phyloP scores from a whole-genome alignment of 2,113 vertebrate genomes.

The Naja naja region DNA sequence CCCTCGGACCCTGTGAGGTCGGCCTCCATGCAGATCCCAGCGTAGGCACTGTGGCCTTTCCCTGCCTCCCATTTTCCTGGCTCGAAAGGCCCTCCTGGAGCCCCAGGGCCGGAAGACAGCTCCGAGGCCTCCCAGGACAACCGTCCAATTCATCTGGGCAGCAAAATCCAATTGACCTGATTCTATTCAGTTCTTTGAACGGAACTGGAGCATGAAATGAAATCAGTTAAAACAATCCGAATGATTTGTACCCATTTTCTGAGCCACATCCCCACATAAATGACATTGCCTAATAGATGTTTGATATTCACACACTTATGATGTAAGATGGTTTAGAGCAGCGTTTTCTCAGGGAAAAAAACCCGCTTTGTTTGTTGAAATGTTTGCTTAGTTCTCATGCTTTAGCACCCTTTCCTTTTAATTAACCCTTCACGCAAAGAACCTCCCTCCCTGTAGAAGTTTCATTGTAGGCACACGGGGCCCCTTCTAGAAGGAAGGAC shows the following conservation, averaged over 20 bases:
- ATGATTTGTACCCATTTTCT: background rate
- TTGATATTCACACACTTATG: background rate
- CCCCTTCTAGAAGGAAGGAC: background rate
- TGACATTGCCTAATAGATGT: background rate
- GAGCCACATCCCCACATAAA: background rate
- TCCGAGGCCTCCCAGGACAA: background rate
- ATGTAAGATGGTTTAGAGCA: background rate
- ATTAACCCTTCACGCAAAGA: background rate
- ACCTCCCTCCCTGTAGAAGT: background rate
- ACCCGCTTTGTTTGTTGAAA: background rate
- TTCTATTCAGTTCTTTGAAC: background rate
- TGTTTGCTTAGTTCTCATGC: background rate
- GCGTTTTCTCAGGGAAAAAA: background rate
- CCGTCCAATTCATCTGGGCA: background rate
- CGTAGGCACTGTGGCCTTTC: background rate
- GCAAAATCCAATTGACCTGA: background rate
- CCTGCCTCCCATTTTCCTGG: background rate
- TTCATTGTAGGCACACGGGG: background rate
- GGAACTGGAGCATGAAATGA: background rate
- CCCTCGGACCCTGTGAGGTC: background rate
- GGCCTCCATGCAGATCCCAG: background rate
- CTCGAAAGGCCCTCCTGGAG: background rate
- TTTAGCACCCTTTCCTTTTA: background rate
- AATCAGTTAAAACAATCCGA: background rate
- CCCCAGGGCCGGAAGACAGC: background rate